These are phyloP conservation scores for Danionella dracula DNA, from an alignment of 2,797 vertebrate genomes.

Conservation along the genomic window DNA sequence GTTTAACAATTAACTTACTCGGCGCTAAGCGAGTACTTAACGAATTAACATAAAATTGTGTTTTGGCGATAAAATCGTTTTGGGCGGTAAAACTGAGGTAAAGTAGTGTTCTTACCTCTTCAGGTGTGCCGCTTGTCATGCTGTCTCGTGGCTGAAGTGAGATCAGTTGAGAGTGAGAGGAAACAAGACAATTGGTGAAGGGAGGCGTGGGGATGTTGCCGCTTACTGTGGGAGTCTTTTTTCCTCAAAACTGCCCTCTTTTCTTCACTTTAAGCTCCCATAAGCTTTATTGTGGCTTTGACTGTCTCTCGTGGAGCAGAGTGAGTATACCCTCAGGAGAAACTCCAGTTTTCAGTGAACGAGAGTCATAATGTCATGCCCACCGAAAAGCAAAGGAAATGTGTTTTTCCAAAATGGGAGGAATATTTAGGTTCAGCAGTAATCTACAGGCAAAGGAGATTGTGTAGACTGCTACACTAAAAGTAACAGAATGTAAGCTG, in stretches of 20 bases:
- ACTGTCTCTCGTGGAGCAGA: background rate
- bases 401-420: constrained; percentile 19
- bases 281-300: constrained; percentile 20
- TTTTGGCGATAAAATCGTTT: too few species aligned
- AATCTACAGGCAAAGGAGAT: background rate
- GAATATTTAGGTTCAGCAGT: background rate
- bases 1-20: background rate
- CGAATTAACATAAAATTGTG: too few species aligned
- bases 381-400: too few species aligned
- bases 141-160: constrained; percentile 61
- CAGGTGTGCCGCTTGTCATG: constrained; percentile 89
- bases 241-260: constrained; percentile 21
- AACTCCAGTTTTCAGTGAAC: background rate
- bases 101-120: constrained; percentile 75
- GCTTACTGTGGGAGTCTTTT: constrained; percentile 41
- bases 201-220: constrained; percentile 68
- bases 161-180: constrained; percentile 53
- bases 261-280: constrained; percentile 41
- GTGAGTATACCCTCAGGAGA: constrained; percentile 27
- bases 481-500: too few species aligned
- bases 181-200: constrained; percentile 55
- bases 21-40: too few species aligned
- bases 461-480: too few species aligned
- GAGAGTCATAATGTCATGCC: too few species aligned
- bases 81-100: background rate